A percentile compares a stretch with the other conserved stretches of the same genome.
Conservation (phyloP, 2,888 invertebrate species). For the Ashinkailepas kermadecensis region DNA sequence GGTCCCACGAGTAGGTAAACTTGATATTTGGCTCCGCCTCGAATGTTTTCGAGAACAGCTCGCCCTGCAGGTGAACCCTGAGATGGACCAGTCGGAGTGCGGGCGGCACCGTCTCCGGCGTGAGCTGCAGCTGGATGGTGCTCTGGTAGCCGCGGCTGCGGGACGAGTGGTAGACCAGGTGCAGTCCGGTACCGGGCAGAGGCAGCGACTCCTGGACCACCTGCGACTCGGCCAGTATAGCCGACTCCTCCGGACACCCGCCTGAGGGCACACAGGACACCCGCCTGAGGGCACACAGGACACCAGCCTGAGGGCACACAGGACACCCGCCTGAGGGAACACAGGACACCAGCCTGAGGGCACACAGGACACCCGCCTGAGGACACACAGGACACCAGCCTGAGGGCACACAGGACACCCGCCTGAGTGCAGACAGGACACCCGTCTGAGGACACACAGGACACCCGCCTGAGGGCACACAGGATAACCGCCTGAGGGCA, state of each 20-base stretch:
- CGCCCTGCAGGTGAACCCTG: constrained; percentile 88
- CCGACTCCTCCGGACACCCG: constrained; percentile 39
- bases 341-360: no score
- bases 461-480: no score
- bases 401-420: no score
- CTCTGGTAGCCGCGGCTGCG: constrained; percentile 87
- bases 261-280: not conserved
- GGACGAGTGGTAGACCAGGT: constrained; percentile 91
- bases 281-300: no score
- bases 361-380: no score
- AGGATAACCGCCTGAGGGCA: no score
- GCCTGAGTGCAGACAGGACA: no score
- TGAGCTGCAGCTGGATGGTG: constrained; percentile 82
- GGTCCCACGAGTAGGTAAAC: constrained; percentile 96
- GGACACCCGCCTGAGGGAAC: no score
- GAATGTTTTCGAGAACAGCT: constrained; percentile 82
- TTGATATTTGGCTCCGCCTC: constrained; percentile 95
- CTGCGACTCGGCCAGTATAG: constrained; percentile 76
- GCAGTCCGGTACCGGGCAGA: constrained; percentile 89
- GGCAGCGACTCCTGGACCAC: constrained; percentile 91
- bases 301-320: no score
- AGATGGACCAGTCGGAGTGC: constrained; percentile 81
- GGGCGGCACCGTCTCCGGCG: constrained; percentile 72
- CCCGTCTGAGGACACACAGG: no score
- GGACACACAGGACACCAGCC: no score